Conservation (phyloP, 2,113 vertebrate genomes). For the Ochotona curzoniae region DNA sequence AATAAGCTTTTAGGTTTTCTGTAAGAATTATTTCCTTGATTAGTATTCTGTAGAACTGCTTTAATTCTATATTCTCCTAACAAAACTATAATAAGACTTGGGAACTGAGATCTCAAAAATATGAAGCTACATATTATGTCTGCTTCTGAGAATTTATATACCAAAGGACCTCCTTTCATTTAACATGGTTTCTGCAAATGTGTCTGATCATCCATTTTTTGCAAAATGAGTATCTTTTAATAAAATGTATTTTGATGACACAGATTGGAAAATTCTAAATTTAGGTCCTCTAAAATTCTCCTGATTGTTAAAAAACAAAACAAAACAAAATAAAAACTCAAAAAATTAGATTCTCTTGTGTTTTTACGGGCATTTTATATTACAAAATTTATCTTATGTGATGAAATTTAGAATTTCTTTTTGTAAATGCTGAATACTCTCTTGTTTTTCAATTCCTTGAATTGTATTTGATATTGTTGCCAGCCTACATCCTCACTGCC, state of each 20-base stretch:
- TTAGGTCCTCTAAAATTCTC: not conserved
- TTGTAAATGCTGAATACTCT: not conserved
- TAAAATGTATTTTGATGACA: not conserved
- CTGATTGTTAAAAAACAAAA: not conserved
- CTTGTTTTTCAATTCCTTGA: not conserved
- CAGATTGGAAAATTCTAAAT: not conserved
- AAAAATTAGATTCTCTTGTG: not conserved
- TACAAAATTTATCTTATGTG: not conserved
- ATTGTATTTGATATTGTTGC: not conserved
- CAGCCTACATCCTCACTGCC: not conserved
- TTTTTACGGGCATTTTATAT: not conserved
- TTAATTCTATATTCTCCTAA: not conserved
- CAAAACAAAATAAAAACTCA: not conserved
- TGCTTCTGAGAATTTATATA: not conserved
- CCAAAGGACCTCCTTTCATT: not conserved
- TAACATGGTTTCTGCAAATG: not conserved
- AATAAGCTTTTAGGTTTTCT: not conserved
- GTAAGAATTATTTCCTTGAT: not conserved
- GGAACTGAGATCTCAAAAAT: conserved; percentile 25
- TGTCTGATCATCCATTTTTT: not conserved
- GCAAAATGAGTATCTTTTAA: not conserved
- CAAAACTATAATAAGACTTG: not conserved
- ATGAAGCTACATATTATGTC: conserved; percentile 15
- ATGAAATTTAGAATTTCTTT: not conserved
- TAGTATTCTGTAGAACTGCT: not conserved